Evolutionary conservation across 2,113 vertebrate genomes (phyloP).

Genomic region (Colistium nudipinnis): DNA sequence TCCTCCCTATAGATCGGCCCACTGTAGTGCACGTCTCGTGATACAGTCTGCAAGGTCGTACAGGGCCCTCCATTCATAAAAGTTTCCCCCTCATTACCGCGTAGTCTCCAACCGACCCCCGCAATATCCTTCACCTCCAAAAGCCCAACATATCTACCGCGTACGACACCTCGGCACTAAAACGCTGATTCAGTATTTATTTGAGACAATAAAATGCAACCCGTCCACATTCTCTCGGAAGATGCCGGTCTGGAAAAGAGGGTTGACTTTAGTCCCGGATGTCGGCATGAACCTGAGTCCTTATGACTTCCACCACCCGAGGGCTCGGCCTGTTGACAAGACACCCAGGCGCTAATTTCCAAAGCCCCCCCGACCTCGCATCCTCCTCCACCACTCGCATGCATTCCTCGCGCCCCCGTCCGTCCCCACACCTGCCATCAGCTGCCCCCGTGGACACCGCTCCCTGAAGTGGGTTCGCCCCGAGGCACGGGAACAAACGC

Average conservation of each 20-base stretch:
- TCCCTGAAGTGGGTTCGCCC: slow-evolving; percentile 42
- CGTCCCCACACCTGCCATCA: slow-evolving; percentile 63
- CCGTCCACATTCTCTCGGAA: background rate
- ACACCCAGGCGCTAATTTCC: slow-evolving; percentile 76
- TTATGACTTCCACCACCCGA: slow-evolving; percentile 58
- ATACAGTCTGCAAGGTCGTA: slow-evolving; percentile 69
- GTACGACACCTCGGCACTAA: slow-evolving; percentile 2
- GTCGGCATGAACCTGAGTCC: slow-evolving; percentile 42
- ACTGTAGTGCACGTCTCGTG: slow-evolving; percentile 66
- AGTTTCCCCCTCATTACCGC: slow-evolving; percentile 58
- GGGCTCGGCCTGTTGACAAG: slow-evolving; percentile 71
- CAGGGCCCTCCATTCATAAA: slow-evolving; percentile 81
- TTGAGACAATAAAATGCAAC: background rate
- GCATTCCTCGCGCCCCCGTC: slow-evolving; percentile 59
- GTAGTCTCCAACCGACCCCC: slow-evolving; percentile 44
- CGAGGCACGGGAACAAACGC: slow-evolving; percentile 13
- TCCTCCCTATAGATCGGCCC: slow-evolving; percentile 57
- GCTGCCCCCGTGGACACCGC: slow-evolving; percentile 47
- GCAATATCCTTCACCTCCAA: slow-evolving; percentile 33
- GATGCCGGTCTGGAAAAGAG: slow-evolving; percentile 9
- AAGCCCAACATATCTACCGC: slow-evolving; percentile 8
- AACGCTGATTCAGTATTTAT: slow-evolving; percentile 10
- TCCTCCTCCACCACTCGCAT: slow-evolving; percentile 33
- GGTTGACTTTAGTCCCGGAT: slow-evolving; percentile 17
- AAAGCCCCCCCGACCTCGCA: slow-evolving; percentile 30